These are phyloP conservation scores for Eristalis pertinax DNA, from an alignment of 2,888 invertebrate species.

Conservation along the genomic window DNA sequence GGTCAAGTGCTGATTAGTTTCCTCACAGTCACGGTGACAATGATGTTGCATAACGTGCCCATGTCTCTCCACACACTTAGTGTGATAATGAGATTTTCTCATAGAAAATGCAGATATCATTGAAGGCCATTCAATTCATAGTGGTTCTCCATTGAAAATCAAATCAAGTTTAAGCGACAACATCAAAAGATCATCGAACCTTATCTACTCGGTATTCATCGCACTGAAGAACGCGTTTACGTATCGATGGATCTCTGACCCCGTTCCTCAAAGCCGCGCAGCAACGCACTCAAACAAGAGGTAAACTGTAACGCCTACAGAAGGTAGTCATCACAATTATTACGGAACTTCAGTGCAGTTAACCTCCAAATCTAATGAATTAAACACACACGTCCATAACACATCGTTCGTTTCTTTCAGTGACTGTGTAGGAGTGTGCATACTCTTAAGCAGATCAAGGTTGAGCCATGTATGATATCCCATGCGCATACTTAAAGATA, in stretches of 20 bases:
- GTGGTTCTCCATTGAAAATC: background rate
- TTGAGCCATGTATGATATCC: conserved; percentile 16
- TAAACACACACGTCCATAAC: background rate
- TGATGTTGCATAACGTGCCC: background rate
- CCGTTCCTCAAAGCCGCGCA: conserved; percentile 19
- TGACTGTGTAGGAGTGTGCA: background rate
- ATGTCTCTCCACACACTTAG: background rate
- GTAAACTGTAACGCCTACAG: background rate
- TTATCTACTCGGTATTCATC: conserved; percentile 24
- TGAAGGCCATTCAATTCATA: background rate
- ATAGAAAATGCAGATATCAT: background rate
- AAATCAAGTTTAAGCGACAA: background rate
- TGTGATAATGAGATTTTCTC: background rate
- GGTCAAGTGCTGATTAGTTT: conserved; percentile 6
- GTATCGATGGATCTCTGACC: conserved; percentile 36
- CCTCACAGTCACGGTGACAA: background rate
- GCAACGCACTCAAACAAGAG: background rate
- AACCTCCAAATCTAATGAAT: conserved; percentile 18
- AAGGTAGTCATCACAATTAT: conserved; percentile 1
- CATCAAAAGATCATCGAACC: conserved; percentile 47
- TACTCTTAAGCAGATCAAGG: conserved; percentile 50
- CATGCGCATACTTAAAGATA: conserved; percentile 21
- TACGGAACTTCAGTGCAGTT: conserved; percentile 38
- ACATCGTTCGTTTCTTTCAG: background rate
- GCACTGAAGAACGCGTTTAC: conserved; percentile 4